Evolutionary conservation across 2,888 invertebrate genomes (phyloP).

Genomic region (Norana najaformis): DNA sequence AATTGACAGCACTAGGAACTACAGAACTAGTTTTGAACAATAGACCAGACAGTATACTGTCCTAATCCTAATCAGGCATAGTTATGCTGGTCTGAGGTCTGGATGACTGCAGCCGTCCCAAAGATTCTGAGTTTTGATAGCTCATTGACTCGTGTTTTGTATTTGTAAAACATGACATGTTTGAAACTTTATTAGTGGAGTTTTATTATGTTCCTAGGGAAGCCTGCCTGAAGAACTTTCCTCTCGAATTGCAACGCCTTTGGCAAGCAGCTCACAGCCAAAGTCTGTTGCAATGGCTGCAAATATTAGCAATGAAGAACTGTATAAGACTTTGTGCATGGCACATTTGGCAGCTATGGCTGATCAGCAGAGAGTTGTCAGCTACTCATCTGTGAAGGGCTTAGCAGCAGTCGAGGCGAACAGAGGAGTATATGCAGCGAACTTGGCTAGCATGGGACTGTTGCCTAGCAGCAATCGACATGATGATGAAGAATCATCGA

Average conservation of each 20-base stretch:
- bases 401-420: background rate
- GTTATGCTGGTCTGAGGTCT: too few relatives aligned
- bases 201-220: background rate
- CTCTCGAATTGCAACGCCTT: background rate
- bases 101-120: too few relatives aligned
- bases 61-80: too few relatives aligned
- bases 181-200: background rate
- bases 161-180: background rate
- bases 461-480: background rate
- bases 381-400: background rate
- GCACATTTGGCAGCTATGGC: slow-evolving; percentile 16
- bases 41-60: background rate
- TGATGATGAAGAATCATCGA: background rate
- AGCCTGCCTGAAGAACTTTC: slow-evolving; percentile 10
- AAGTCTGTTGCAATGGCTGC: background rate
- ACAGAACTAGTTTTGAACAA: background rate
- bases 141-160: too few relatives aligned
- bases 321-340: slow-evolving; percentile 8
- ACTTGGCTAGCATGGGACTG: background rate
- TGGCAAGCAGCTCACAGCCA: background rate
- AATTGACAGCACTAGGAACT: background rate
- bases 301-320: background rate
- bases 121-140: too few relatives aligned
- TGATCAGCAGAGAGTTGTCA: background rate
- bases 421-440: background rate